Evolutionary conservation across 2,797 vertebrate species (phyloP), one percentile per base, ranked within the genome.

Genomic region (Typhlichthys subterraneus): DNA sequence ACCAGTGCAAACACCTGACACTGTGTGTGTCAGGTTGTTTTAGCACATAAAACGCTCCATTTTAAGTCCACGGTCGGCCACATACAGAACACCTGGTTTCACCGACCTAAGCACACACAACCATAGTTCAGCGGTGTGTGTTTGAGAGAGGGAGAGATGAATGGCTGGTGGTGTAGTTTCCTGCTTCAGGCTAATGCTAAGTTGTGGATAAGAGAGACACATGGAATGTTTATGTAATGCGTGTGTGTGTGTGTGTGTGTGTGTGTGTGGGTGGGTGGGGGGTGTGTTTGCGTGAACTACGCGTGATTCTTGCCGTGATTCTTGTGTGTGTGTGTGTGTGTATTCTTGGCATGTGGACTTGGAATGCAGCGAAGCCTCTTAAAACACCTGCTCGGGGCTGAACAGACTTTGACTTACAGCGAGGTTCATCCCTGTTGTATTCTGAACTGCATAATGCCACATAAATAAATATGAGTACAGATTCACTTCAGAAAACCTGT

Each of bases 151-250:
- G 8, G 33, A 38, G 33, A 38, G 46, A 68, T 70, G 56, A 75
- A 61, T 38, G 49, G 61, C 45, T 63, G 66, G 63, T 61, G 73
- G 38, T 70, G 12, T 61, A 56, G 56, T 67, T 72, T 80, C 59
- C 56, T 54, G 62, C 74, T 78, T 59, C 38, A 8, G 75, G 75
- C 59, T 0, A 69, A 69, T 75, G 33, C 63, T 4, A 12, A 77
- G 59, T 2, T 1, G 52, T 65, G 69, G 57, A 70, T 79, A 75
- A 86, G 63, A 56, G 60, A 65, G 49, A 65, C 17, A 14, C 33
- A 45, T 63, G 75, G 75, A 80, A 77, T 87, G 80, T 74, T 60
- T 72, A n/a, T 72, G 64, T 52, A 73, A 50, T 11, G 57, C 59
- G 11, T 59, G 56, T 56, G 53, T 50, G 50, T 60, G 19, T 57